phyloP scores from a whole-genome alignment of 1,140 invertebrate species.

The Adoxophyes honmai region DNA sequence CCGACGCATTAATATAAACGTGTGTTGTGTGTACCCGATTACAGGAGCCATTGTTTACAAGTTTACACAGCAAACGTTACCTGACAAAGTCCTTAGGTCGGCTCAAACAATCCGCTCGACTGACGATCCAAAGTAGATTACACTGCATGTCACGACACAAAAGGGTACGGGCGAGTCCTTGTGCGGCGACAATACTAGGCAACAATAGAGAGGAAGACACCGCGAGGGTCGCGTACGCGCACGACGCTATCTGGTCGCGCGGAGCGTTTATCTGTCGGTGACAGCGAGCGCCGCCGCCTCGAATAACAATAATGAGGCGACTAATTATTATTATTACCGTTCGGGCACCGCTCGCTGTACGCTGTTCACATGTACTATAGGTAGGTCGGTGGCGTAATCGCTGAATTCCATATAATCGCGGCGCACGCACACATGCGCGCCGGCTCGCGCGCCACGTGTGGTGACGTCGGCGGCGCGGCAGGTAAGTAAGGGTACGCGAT shows the following conservation, averaged over 20 bases:
- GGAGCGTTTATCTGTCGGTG: conserved; percentile 45
- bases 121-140: background rate
- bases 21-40: background rate
- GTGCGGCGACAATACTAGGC: conserved; percentile 22
- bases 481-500: conserved; percentile 37
- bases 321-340: conserved; percentile 61
- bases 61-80: background rate
- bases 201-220: conserved; percentile 22
- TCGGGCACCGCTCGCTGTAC: conserved; percentile 35
- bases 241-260: conserved; percentile 28
- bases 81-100: background rate
- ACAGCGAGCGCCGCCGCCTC: conserved; percentile 40
- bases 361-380: background rate
- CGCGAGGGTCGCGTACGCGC: conserved; percentile 27
- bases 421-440: conserved; percentile 34
- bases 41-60: too few relatives aligned
- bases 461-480: conserved; percentile 41
- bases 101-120: conserved; percentile 1
- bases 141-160: conserved; percentile 17
- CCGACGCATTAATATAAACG: background rate
- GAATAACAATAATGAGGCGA: conserved; percentile 52
- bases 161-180: conserved; percentile 24
- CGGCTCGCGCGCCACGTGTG: conserved; percentile 42
- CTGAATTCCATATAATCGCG: conserved; percentile 55
- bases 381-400: conserved; percentile 55